Base-by-base conservation (phyloP, 1,140 invertebrate species). In the Aphelenchoides besseyi region DNA sequence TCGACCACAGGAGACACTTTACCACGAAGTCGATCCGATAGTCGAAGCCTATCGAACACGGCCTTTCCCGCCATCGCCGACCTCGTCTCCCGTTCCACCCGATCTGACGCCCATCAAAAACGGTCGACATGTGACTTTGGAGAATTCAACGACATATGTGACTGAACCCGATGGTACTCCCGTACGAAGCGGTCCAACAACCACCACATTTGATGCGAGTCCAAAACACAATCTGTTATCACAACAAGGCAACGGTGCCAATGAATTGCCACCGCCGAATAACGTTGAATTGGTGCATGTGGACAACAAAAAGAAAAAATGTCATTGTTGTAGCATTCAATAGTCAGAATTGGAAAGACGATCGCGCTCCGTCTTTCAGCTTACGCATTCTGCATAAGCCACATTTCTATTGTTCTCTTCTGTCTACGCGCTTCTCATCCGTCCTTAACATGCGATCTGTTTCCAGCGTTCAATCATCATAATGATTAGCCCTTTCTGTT, bases 21-120 rank as follows among this genome's bases (percentile, higher is more conserved):
- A 79, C 33, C 79, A 79, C 61, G 79, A 79, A 64, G 78, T 79
- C 2, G 78, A 79, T 41, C 79, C 78, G 1, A 79, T 79, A 36
- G 79, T 79, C 33, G 79, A 79, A 52, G 69, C 68, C 9, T 79
- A 79, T 30, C 37, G 72, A 16, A 79, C 71, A 36, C 32, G 69
- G 35, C 78, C 78, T 23, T 79, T 78, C 61, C 77, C 77, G 23
- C 74, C 77, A 33, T 80, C 77, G 16, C 77, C 77, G 1, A 69
- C 62, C n/a, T 70, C 74, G 2, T 79, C 77, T 26, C 77, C 77
- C 18, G 57, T 78, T n/a, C 75, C 79, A 3, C 62, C 62, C 8
- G 68, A 77, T 59, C 63, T 54, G 3, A 67, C 29, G 2, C 63
- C 69, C 8, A 41, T 67, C 69, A 71, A 71, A 3, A 70, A 26